Evolutionary conservation across 1,140 invertebrate species (phyloP), one percentile per base, ranked within the genome.

Genomic region (Geopemphigus sp.): DNA sequence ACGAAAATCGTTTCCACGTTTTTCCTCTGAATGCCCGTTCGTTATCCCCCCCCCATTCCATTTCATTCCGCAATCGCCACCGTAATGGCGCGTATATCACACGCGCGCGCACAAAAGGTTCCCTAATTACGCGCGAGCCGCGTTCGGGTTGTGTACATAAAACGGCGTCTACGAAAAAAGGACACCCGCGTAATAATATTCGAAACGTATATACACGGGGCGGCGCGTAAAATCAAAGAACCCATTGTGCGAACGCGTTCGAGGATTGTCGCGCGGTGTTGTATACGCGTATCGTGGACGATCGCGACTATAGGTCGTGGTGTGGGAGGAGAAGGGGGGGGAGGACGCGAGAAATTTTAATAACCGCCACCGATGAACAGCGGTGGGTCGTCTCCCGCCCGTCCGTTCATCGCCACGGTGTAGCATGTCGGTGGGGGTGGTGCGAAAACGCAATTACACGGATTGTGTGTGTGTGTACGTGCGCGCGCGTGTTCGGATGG

Each of bases 391-490:
- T 4, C 47, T 3, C 47, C 47, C 47, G 57, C 53, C 39, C n/a
- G 32, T 19, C 47, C 47, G 47, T 11, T 50, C 17, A 32, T 45
- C 17, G 5, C 10, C 57, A n/a, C 22, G 45, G 66, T 15, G 64
- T 29, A 4, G 72, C 24, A 29, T 29, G 47, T 50, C 10, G 72
- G 53, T 22, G 29, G 47, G 19, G 56, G 32, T 12, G 56, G 72
- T 45, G 74, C 74, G 74, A 78, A 78, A 78, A 78, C 57, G 74
- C 74, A 78, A 78, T 78, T 78, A 78, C 57, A 61, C 57, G 74
- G 74, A 78, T 78, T 78, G 74, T 78, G 32, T 59, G 54, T 5
- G 54, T 14, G 54, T 26, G 70, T 32, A 53, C 29, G 39, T 57
- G 56, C 22, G 56, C 10, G 56, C 56, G 22, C 26, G 61, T 32